phyloP scores from a whole-genome alignment of 2,888 invertebrate species.

The Sphaeridia pumilis region DNA sequence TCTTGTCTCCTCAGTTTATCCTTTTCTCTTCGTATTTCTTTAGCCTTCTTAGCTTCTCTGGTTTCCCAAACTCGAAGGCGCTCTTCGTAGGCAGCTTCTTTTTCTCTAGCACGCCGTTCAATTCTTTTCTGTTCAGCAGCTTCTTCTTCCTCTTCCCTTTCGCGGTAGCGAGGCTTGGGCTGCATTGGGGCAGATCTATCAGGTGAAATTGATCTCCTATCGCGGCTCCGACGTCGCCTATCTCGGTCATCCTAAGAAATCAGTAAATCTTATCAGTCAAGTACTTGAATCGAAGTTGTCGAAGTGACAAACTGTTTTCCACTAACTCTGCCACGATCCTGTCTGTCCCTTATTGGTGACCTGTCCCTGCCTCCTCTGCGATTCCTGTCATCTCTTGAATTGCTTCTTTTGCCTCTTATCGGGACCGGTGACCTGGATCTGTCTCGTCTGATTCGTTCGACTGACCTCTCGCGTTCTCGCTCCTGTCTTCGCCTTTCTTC shows the following conservation, averaged over 20 bases:
- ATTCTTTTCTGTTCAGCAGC: constrained; percentile 75
- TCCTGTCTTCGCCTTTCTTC: constrained; percentile 38
- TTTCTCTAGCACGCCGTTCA: constrained; percentile 83
- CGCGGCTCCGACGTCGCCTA: constrained; percentile 41
- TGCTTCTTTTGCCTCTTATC: constrained; percentile 9
- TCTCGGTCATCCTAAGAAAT: too few relatives aligned
- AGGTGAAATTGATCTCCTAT: constrained; percentile 36
- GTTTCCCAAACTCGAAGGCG: constrained; percentile 64
- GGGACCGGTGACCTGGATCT: constrained; percentile 19
- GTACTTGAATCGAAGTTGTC: too few relatives aligned
- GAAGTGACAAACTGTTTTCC: too few relatives aligned
- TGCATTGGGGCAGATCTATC: constrained; percentile 42
- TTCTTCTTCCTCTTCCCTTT: constrained; percentile 84
- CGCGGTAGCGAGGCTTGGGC: constrained; percentile 41
- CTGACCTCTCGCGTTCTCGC: constrained; percentile 35
- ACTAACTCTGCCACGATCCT: constrained; percentile 40
- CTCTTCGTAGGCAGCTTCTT: constrained; percentile 87
- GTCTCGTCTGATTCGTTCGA: constrained; percentile 11
- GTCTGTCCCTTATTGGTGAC: too few relatives aligned
- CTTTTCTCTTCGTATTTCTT: constrained; percentile 79
- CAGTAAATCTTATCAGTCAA: too few relatives aligned
- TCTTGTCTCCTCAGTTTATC: constrained; percentile 72
- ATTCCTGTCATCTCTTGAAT: constrained; percentile 5
- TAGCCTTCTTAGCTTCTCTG: constrained; percentile 74
- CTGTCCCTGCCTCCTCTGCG: constrained; percentile 5